A percentile compares a stretch with the other conserved stretches of the same genome.
phyloP scores from a whole-genome alignment of 2,797 vertebrate genomes.

The Zenarchopterus dispar region DNA sequence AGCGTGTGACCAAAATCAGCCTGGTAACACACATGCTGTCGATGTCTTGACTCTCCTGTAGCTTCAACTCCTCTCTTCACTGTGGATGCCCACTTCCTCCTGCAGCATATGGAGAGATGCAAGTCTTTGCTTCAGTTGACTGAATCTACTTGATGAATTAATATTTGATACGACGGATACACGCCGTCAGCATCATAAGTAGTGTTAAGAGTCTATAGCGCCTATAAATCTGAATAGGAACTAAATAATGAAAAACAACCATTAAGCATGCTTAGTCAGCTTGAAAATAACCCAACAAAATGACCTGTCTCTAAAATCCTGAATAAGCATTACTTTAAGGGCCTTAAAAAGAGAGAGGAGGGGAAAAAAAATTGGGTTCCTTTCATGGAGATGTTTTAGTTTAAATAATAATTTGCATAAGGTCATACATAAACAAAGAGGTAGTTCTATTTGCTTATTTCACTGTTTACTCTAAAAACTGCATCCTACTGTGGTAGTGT shows the following conservation, averaged over 20 bases:
- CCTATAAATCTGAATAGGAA: slow-evolving; percentile 11
- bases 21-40: slow-evolving; percentile 24
- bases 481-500: slow-evolving; percentile 21
- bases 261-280: slow-evolving; percentile 5
- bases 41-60: slow-evolving; percentile 27
- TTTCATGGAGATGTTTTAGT: slow-evolving; percentile 3
- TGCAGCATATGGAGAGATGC: slow-evolving; percentile 12
- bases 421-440: not conserved
- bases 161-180: slow-evolving; percentile 32
- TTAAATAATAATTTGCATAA: not conserved
- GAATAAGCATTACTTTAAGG: not conserved
- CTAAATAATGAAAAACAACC: slow-evolving; percentile 19
- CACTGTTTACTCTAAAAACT: not conserved
- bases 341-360: not conserved
- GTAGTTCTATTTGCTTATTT: not conserved
- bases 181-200: slow-evolving; percentile 36
- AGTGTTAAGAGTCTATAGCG: slow-evolving; percentile 1
- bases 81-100: slow-evolving; percentile 7
- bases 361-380: not conserved
- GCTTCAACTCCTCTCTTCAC: not conserved
- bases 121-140: slow-evolving; percentile 30
- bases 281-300: slow-evolving; percentile 13
- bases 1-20: slow-evolving; percentile 23
- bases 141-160: slow-evolving; percentile 44
- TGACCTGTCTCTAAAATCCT: slow-evolving; percentile 8